Percentiles rank a stretch among this genome's conserved stretches.
phyloP scores from a whole-genome alignment of 1,140 invertebrate species.

The Copidosoma floridanum region DNA sequence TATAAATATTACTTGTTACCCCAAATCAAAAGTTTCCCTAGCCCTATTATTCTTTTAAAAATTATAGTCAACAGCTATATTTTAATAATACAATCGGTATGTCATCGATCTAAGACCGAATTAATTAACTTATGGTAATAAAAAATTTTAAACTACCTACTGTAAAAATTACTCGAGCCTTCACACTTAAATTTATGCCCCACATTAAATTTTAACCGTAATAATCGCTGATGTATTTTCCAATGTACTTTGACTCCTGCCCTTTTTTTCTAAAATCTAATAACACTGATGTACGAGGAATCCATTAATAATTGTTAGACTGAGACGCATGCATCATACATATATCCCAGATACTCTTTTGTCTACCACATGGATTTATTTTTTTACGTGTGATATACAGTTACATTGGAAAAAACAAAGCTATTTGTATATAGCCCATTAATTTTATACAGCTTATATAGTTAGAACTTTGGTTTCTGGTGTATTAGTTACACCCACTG shows the following conservation, averaged over 20 bases:
- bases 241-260: too few relatives aligned
- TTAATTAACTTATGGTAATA: too few relatives aligned
- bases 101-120: not conserved
- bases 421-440: too few relatives aligned
- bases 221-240: slow-evolving; percentile 17
- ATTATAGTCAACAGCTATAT: slow-evolving; percentile 1
- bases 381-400: not conserved
- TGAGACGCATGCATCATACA: too few relatives aligned
- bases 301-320: not conserved
- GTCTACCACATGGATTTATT: too few relatives aligned
- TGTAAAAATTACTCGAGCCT: too few relatives aligned
- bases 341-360: too few relatives aligned
- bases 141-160: not conserved
- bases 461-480: not conserved
- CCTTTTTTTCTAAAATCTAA: slow-evolving; percentile 22
- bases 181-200: slow-evolving; percentile 16
- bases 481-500: not conserved
- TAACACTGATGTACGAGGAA: slow-evolving; percentile 13
- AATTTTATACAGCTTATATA: slow-evolving; percentile 17
- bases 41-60: not conserved
- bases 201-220: slow-evolving; percentile 17
- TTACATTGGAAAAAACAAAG: slow-evolving; percentile 18
- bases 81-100: not conserved
- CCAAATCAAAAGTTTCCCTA: too few relatives aligned
- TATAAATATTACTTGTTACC: too few relatives aligned